A percentile compares a stretch with the other conserved stretches of the same genome.
These are phyloP conservation scores for Cololabis saira DNA, from an alignment of 2,113 vertebrate species.

Conservation along the genomic window DNA sequence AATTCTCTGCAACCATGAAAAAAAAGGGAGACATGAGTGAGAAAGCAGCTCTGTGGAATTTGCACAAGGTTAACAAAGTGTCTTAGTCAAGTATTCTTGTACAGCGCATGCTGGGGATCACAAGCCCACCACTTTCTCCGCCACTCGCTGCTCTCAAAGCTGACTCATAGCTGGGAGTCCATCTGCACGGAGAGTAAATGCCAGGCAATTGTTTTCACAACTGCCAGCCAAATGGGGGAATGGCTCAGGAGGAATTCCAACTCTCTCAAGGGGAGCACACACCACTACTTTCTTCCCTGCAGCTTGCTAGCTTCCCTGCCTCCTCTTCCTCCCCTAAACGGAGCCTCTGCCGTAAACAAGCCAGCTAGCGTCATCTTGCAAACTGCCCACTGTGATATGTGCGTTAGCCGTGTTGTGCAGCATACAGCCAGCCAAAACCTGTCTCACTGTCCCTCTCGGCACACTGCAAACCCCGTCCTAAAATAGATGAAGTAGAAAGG, in stretches of 20 bases:
- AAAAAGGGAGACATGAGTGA: slow-evolving; percentile 2
- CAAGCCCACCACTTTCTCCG: slow-evolving; percentile 70
- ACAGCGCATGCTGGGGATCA: slow-evolving; percentile 55
- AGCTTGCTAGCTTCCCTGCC: slow-evolving; percentile 29
- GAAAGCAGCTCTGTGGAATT: slow-evolving; percentile 26
- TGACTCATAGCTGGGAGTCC: slow-evolving; percentile 79
- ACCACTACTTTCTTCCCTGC: slow-evolving; percentile 53
- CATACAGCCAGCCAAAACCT: slow-evolving; percentile 44
- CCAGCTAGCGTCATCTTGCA: slow-evolving; percentile 67
- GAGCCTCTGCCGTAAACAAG: slow-evolving; percentile 72
- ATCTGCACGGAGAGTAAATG: slow-evolving; percentile 77
- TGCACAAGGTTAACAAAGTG: slow-evolving; percentile 38
- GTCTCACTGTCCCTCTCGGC: slow-evolving; percentile 50
- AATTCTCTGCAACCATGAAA: neutral
- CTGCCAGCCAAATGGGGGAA: slow-evolving; percentile 85
- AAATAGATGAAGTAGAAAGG: slow-evolving; percentile 71
- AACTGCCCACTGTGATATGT: slow-evolving; percentile 43
- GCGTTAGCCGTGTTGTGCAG: slow-evolving; percentile 33
- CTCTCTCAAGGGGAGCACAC: slow-evolving; percentile 78
- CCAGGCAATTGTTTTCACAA: slow-evolving; percentile 85
- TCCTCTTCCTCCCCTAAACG: slow-evolving; percentile 25
- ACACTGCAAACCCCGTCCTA: slow-evolving; percentile 58
- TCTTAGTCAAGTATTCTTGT: slow-evolving; percentile 48
- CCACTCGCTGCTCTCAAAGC: slow-evolving; percentile 73
- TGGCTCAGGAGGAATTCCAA: slow-evolving; percentile 80